Base-by-base conservation (phyloP, 2,797 vertebrate species). In the Callimico goeldii region DNA sequence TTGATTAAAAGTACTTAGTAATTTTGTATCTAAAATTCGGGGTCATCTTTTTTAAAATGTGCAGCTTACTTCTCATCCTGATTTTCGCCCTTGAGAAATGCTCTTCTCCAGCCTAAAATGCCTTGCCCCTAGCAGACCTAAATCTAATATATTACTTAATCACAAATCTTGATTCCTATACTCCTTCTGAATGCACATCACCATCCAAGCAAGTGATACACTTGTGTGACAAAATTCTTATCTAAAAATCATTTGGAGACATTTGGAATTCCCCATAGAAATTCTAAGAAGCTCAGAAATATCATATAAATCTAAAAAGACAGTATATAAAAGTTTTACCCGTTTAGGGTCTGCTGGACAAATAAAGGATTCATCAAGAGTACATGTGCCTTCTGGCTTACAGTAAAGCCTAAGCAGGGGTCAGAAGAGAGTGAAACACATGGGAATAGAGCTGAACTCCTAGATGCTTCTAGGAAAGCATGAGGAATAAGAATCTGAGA, bases 1-100 rank as follows among this genome's bases (percentile, higher is more conserved):
- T 77, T 97, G 80, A 97, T 79, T 86, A 75, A 77, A 97, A 90
- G 67, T 36, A 52, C 41, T 96, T 83, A 55, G 90, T 58, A 83
- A 1, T 36, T 52, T 55, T 58, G 6, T 57, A 52, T 95, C 82
- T 80, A 82, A 70, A 86, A 89, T 91, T 80, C 73, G 85, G 67
- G 72, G 41, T 67, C 30, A 28, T 92, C n/a, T 87, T 89, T 91
- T 79, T 46, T 0, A 3, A 70, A 82, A 91, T 22, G 33, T 13
- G 33, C 79, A 67, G 11, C 26, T 24, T 81, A 39, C 14, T 80
- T 87, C 6, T 73, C 22, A n/a, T 93, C 26, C 33, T 90, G 55
- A 50, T 30, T 80, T 94, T 82, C 15, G 46, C 15, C 36, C 26
- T 9, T 72, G 58, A 86, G 30, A 95, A 14, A 48, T 1, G 30